These are phyloP conservation scores for Hypotaenidia philippensis DNA, from an alignment of 2,797 vertebrate species.

Conservation along the genomic window DNA sequence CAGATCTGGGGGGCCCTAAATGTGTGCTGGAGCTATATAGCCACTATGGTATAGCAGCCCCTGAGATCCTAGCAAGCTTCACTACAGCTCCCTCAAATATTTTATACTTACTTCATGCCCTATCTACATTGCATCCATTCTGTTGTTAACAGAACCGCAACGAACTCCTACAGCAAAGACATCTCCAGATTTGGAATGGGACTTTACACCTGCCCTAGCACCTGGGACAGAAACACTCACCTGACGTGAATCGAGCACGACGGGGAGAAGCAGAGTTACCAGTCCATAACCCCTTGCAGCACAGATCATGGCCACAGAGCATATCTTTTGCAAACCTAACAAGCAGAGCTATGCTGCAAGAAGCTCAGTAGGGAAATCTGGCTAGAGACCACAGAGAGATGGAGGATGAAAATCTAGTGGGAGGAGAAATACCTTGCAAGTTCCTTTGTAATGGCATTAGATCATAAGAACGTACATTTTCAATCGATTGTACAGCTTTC, in stretches of 20 bases:
- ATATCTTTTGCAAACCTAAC: not conserved
- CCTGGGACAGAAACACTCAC: not conserved
- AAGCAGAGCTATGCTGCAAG: constrained; percentile 2
- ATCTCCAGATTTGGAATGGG: not conserved
- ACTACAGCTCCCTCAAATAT: not conserved
- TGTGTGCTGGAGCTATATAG: not conserved
- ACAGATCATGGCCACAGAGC: not conserved
- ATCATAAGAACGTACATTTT: not conserved
- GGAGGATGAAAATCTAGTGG: not conserved
- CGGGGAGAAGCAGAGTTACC: not conserved
- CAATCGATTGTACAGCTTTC: not conserved
- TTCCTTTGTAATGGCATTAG: not conserved
- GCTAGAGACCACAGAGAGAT: constrained; percentile 1
- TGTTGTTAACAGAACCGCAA: not conserved
- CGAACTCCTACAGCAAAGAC: not conserved
- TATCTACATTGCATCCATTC: not conserved
- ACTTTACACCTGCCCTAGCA: not conserved
- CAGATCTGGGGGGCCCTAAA: not conserved
- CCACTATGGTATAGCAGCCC: not conserved
- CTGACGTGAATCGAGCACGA: not conserved
- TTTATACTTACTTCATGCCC: not conserved
- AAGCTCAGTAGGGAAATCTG: not conserved
- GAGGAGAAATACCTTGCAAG: not conserved
- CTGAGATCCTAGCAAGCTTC: not conserved
- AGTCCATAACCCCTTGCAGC: not conserved